Conservation (phyloP, 2,113 vertebrate species). For the Lophura nycthemera region DNA sequence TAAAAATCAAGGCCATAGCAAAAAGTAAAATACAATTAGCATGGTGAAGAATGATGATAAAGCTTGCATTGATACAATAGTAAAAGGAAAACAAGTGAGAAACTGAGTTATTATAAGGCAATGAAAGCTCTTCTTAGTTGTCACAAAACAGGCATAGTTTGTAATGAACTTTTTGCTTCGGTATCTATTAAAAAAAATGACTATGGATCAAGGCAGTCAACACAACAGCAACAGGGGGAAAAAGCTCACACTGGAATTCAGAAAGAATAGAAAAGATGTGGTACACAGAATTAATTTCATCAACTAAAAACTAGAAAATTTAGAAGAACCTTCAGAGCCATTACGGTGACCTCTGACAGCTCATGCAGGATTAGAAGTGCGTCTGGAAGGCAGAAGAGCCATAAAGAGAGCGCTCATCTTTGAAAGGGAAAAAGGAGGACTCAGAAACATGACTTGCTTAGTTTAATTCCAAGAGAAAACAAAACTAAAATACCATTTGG, state of each 20-base stretch:
- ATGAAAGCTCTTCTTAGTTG: not conserved
- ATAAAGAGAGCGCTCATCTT: not conserved
- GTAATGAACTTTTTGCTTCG: not conserved
- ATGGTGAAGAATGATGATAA: not conserved
- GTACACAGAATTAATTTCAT: not conserved
- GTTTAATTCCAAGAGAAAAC: not conserved
- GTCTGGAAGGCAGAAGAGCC: not conserved
- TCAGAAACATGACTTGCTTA: not conserved
- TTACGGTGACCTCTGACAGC: not conserved
- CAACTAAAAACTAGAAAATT: not conserved
- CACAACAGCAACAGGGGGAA: not conserved
- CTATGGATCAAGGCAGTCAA: not conserved
- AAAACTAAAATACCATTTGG: not conserved
- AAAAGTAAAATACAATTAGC: not conserved
- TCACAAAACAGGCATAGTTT: not conserved
- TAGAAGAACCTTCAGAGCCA: not conserved
- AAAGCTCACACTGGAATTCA: not conserved
- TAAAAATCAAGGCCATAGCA: not conserved
- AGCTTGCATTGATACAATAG: not conserved
- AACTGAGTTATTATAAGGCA: not conserved
- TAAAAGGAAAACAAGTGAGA: not conserved
- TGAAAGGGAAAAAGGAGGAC: not conserved
- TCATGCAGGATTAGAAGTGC: not conserved
- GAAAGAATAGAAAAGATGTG: not conserved
- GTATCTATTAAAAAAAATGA: not conserved